Percentiles rank a stretch among this genome's conserved stretches.
Conservation (phyloP, 2,888 invertebrate species). For the Mimumesa dahlbomi region DNA sequence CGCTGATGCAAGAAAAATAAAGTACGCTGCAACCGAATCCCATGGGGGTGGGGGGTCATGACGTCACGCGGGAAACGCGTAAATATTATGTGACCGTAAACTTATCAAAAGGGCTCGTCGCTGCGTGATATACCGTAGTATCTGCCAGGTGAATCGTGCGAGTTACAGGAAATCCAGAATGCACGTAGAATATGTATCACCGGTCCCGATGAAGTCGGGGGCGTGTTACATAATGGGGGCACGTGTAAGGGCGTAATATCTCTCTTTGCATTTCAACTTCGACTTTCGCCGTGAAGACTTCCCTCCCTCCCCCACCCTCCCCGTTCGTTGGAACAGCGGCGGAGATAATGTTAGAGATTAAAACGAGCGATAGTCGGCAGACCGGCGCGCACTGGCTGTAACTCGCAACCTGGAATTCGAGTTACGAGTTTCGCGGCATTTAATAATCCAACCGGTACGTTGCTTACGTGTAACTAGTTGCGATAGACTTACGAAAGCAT, state of each 20-base stretch:
- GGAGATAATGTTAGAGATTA: slow-evolving; percentile 51
- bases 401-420: slow-evolving; percentile 35
- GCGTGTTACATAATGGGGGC: slow-evolving; percentile 32
- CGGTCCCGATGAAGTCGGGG: slow-evolving; percentile 23
- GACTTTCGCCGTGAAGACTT: slow-evolving; percentile 27
- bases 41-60: too few relatives aligned
- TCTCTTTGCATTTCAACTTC: slow-evolving; percentile 43
- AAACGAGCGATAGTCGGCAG: slow-evolving; percentile 40
- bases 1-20: too few relatives aligned
- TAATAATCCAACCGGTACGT: slow-evolving; percentile 30
- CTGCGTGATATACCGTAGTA: slow-evolving; percentile 25
- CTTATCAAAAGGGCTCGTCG: slow-evolving; percentile 17
- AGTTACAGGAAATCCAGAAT: slow-evolving; percentile 22
- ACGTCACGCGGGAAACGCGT: not conserved
- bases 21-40: too few relatives aligned
- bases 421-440: slow-evolving; percentile 37
- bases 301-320: too few relatives aligned
- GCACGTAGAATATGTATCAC: slow-evolving; percentile 28
- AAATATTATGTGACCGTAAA: not conserved
- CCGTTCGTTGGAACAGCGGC: slow-evolving; percentile 27
- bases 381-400: slow-evolving; percentile 23
- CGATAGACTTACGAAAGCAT: slow-evolving; percentile 8
- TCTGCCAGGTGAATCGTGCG: slow-evolving; percentile 38
- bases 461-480: slow-evolving; percentile 30
- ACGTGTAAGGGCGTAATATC: slow-evolving; percentile 35